A percentile compares a stretch with the other conserved stretches of the same genome.
These are phyloP conservation scores for Cephus spinipes DNA, from an alignment of 2,888 invertebrate species.

Conservation along the genomic window DNA sequence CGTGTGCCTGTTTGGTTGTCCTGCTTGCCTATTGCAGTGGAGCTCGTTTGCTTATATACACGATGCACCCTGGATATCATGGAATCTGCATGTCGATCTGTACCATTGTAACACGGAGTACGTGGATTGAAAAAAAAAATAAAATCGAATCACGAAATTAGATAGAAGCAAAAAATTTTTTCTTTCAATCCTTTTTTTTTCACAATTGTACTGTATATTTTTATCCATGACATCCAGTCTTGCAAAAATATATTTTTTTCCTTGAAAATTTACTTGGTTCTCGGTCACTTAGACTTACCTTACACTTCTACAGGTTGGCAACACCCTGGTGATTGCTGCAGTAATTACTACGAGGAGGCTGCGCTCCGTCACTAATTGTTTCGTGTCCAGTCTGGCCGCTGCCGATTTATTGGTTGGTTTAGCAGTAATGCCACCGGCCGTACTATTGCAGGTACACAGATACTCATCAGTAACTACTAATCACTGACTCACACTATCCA, in stretches of 20 bases:
- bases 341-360: constrained; percentile 88
- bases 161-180: too few species aligned
- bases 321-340: constrained; percentile 89
- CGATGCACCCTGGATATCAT: not conserved
- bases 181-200: not conserved
- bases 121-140: not conserved
- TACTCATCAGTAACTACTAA: not conserved
- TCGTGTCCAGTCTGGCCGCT: constrained; percentile 93
- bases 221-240: not conserved
- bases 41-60: not conserved
- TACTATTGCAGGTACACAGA: constrained; percentile 64
- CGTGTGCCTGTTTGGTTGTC: not conserved
- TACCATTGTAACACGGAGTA: not conserved
- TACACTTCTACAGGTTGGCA: constrained; percentile 73
- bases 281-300: not conserved
- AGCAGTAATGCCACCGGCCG: constrained; percentile 96
- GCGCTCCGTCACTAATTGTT: constrained; percentile 94
- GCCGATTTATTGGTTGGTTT: constrained; percentile 94
- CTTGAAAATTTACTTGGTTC: not conserved
- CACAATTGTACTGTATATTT: not conserved
- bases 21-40: not conserved
- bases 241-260: not conserved
- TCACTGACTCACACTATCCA: not conserved
- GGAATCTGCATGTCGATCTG: not conserved
- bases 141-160: too few species aligned